Conservation (phyloP, 2,113 vertebrate genomes). For the Hipposideros armiger region DNA sequence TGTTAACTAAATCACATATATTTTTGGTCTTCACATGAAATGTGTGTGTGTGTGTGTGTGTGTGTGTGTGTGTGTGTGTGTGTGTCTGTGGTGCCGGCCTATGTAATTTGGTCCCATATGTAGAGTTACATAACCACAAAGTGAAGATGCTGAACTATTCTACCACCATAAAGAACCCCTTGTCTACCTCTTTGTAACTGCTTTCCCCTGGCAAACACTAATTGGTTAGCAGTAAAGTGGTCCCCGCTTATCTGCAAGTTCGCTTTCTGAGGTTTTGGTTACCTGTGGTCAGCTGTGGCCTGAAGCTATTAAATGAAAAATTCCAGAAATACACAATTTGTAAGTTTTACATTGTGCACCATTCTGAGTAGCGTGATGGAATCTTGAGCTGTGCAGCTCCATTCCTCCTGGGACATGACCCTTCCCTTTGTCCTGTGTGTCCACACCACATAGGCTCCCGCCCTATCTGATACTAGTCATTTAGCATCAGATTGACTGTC, state of each 20-base stretch:
- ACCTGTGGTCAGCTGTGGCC: not conserved
- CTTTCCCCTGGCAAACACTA: not conserved
- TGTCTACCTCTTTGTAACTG: not conserved
- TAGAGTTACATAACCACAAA: not conserved
- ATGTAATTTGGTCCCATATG: too few species aligned
- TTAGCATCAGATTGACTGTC: too few species aligned
- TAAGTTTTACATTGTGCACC: too few species aligned
- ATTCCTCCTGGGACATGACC: too few species aligned
- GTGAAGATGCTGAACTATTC: not conserved
- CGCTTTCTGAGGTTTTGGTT: too few species aligned
- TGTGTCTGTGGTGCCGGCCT: too few species aligned
- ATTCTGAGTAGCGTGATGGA: too few species aligned
- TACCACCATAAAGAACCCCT: not conserved
- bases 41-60: not conserved
- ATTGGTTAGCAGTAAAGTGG: not conserved
- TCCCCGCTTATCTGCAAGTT: too few species aligned
- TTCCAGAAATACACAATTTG: not conserved
- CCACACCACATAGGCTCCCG: too few species aligned
- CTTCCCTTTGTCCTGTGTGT: too few species aligned
- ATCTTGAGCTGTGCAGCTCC: too few species aligned
- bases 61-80: not conserved
- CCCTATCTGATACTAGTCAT: too few species aligned
- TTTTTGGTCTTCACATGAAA: not conserved
- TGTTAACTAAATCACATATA: not conserved
- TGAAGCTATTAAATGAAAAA: not conserved